A percentile compares a stretch with the other conserved stretches of the same genome.
Evolutionary conservation across 2,797 vertebrate species (phyloP).

Genomic region (Chloroceryle amazona): DNA sequence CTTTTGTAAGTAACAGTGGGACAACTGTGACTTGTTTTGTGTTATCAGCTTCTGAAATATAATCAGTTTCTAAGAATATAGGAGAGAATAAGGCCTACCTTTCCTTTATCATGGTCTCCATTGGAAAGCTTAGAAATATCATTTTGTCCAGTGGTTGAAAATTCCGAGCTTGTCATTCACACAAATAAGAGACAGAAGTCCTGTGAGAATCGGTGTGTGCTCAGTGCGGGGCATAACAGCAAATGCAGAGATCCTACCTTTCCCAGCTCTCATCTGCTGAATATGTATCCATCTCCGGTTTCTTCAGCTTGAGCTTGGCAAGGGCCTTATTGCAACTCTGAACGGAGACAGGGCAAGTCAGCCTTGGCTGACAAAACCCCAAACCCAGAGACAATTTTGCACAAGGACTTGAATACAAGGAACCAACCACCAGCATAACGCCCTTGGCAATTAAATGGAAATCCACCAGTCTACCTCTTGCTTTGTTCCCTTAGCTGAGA

Average conservation of each 20-base stretch:
- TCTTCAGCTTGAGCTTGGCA: constrained; percentile 76
- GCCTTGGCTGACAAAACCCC: neutral
- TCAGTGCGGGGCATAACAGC: neutral
- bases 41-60: neutral
- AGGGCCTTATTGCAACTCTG: constrained; percentile 70
- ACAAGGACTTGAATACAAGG: neutral
- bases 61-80: neutral
- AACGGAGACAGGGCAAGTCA: neutral
- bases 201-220: neutral
- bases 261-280: neutral
- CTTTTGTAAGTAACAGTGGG: neutral
- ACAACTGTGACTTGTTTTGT: neutral
- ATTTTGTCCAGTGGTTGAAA: neutral
- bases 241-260: constrained; percentile 44
- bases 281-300: neutral
- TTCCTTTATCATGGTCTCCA: neutral
- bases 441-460: neutral
- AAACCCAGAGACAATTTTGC: neutral
- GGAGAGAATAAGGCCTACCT: neutral
- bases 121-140: neutral
- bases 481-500: neutral
- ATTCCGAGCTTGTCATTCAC: neutral
- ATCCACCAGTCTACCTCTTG: neutral
- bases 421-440: neutral
- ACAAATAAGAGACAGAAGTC: neutral